Conservation (phyloP, 1,140 invertebrate species). For the Trachelipus rathkii region DNA sequence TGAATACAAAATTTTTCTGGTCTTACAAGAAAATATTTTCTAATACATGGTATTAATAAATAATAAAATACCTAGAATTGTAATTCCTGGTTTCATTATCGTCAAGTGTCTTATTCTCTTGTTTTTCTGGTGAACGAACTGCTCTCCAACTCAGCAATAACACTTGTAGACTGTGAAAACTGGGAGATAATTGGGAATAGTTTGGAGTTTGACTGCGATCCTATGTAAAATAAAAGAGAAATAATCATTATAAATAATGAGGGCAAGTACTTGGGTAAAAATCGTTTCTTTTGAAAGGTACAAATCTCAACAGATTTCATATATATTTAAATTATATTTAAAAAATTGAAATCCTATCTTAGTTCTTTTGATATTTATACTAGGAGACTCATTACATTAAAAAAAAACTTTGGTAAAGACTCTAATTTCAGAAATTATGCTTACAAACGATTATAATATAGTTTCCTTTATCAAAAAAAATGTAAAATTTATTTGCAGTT, state of each 20-base stretch:
- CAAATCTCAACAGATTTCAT: not conserved
- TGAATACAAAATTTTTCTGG: not conserved
- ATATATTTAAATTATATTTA: slow-evolving; percentile 4
- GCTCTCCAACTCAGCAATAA: slow-evolving; percentile 39
- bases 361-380: too few species aligned
- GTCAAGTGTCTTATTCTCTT: slow-evolving; percentile 22
- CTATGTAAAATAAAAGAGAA: slow-evolving; percentile 17
- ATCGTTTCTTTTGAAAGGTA: not conserved
- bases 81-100: slow-evolving; percentile 28
- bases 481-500: too few species aligned
- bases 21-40: not conserved
- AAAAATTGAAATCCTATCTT: too few species aligned
- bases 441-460: too few species aligned
- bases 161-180: slow-evolving; percentile 43
- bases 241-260: too few species aligned
- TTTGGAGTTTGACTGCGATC: slow-evolving; percentile 25
- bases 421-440: too few species aligned
- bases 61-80: slow-evolving; percentile 27
- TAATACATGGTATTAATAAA: not conserved
- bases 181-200: slow-evolving; percentile 31
- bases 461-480: too few species aligned
- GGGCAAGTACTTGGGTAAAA: not conserved
- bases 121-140: slow-evolving; percentile 40
- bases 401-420: too few species aligned
- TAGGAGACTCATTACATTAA: too few species aligned